Base-by-base conservation (phyloP, 30 jellyfish, hydroid and myxozoan genomes). In the Mastigias papua region DNA sequence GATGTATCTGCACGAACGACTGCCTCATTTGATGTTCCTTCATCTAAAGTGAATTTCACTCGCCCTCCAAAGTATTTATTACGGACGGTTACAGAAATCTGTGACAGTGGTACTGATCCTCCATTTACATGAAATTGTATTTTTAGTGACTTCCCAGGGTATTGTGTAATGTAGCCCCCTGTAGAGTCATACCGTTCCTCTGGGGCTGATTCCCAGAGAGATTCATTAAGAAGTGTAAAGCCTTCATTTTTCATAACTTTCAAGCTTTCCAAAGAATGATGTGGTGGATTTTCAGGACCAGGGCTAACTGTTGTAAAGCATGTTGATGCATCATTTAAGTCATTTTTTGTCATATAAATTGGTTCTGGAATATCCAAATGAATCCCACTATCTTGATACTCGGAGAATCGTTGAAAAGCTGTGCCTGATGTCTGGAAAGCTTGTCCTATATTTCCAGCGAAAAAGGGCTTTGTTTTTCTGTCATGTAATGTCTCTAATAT, bases 241-340 rank as follows among this genome's bases (percentile, higher is more conserved):
- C 99, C 97, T 26, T 50, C 48, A 58, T 86, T 89, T 37, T 75
- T 49, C 15, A 46, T 6, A 13, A 94, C 81, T 17, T 37, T 71
- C 35, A 90, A 68, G 32, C 76, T 84, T n/a, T 51, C 32, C 20
- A 95, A 48, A 3, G 84, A 17, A 49, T 95, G 99, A 37, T 84
- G 86, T 29, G 87, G 92, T 1, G 78, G 91, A 21, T 61, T 74
- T 60, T 37, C 48, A 25, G 79, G 87, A 28, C 95, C 99, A 1
- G 92, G 93, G 34, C 65, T 80, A 31, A 95, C 80, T 23, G 95
- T 86, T 0, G 99, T 95, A 73, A 54, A 90, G 73, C 99, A 95
- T 25, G 34, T 61, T 23, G 96, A 71, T 21, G 21, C 61, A 0
- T 74, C 34, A 29, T 25, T 49, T 8, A 34, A 48, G 1, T 82